Evolutionary conservation across 2,888 invertebrate genomes (phyloP), one percentile per base, ranked within the genome.

Genomic region (Nasonovia ribisnigri): DNA sequence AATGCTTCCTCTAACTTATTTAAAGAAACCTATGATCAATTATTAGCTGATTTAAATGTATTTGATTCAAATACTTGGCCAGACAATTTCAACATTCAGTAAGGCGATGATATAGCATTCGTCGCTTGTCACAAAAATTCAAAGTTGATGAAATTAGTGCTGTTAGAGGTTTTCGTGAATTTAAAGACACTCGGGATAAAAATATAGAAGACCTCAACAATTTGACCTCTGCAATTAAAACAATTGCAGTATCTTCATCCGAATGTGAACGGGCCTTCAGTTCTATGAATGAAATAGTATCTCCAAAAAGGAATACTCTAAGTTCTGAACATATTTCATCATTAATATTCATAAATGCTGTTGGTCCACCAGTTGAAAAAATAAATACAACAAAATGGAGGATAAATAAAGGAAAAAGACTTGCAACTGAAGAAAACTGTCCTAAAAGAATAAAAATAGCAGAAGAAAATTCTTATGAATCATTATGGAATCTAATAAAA

Each of bases 281-380:
- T 88, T 57, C 57, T 36, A 88, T 57, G 29, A 57, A 88, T 57
- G 43, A 89, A 8, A 60, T 60, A 24, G n/a, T 89, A 60, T n/a
- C 46, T 43, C 89, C 89, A 46, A 60, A 89, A 89, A 89, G 46
- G 46, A 89, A 60, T 60, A 10, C 20, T 36, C 36, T 89, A 29
- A 89, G 29, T 46, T 89, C 60, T 60, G 89, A 60, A 60, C 89
- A 89, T 54, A 89, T 60, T 43, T 60, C 46, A 42, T 89, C 46
- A 89, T 89, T 60, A 60, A 89, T 89, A 46, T 89, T 89, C n/a
- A 89, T 60, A 60, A 89, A 46, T 60, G n/a, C 43, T 89, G 57
- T 60, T 89, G 57, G 89, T 60, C 89, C 89, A 42, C 43, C 89
- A 88, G 88, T 88, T 89, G 20, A 57, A 36, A 13, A 89, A 60